These are phyloP conservation scores for Harpalus rubripes DNA, from an alignment of 2,888 invertebrate genomes.

Conservation along the genomic window DNA sequence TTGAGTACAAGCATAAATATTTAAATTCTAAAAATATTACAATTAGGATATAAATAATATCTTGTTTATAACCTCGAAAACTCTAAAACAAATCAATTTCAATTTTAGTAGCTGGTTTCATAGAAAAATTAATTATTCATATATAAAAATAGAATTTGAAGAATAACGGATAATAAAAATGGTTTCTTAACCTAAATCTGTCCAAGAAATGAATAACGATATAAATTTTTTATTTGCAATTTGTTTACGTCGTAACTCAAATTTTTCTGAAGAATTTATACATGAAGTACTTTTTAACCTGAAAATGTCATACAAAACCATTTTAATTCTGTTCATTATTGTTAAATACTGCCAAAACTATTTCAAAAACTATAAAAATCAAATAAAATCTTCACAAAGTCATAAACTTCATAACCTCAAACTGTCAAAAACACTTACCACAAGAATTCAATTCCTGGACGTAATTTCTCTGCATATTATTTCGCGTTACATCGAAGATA, in stretches of 20 bases:
- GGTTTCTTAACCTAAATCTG: constrained; percentile 1
- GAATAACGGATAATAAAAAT: constrained; percentile 16
- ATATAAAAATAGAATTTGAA: constrained; percentile 14
- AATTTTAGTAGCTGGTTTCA: constrained; percentile 20
- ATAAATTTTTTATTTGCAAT: constrained; percentile 8
- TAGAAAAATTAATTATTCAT: constrained; percentile 27
- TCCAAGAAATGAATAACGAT: constrained; percentile 3
- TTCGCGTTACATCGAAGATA: constrained; percentile 18
- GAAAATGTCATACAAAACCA: too few species aligned
- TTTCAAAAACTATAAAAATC: not conserved
- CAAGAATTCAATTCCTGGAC: not conserved
- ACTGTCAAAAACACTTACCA: constrained; percentile 21
- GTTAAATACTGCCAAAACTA: not conserved
- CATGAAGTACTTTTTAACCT: not conserved
- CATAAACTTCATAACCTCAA: constrained; percentile 29
- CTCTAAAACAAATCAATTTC: constrained; percentile 8
- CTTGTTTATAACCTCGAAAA: constrained; percentile 29
- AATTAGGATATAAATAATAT: constrained; percentile 10
- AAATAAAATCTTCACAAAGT: not conserved
- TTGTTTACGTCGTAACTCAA: not conserved
- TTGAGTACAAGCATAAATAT: constrained; percentile 34
- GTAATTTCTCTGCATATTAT: not conserved
- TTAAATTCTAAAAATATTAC: constrained; percentile 37
- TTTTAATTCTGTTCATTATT: too few species aligned
- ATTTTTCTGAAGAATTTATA: not conserved